Base-by-base conservation (phyloP, 2,888 invertebrate species). In the Drosophila prostipennis region DNA sequence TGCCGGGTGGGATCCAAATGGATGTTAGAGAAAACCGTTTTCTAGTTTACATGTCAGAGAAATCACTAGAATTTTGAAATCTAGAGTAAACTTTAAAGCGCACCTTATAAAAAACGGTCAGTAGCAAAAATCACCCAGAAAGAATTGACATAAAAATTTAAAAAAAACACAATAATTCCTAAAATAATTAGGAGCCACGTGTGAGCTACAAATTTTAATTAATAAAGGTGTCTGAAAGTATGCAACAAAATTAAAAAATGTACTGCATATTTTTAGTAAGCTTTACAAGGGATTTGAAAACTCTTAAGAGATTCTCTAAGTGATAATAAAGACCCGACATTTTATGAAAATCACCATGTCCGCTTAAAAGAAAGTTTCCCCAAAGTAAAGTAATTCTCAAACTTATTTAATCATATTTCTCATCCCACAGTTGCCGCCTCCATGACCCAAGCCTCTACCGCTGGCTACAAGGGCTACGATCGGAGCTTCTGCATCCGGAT, bases 401-500 rank as follows among this genome's bases (percentile, higher is more conserved):
- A 19, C 39, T 56, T 40, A 56, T 32, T 14, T 1, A 1, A 54
- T 19, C 8, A 23, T 8, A 1, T 37, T 26, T 19, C 16, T 14
- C 89, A 76, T 45, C 0, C 71, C 91, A 72, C 93, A 97, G 97
- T 97, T 77, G 96, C 97, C 58, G 94, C 97, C 76, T 94, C 96
- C 90, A 97, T 97, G 97, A 94, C 95, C 58, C 92, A 97, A 79
- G 94, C 94, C 53, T 94, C 95, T 13, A 94, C 94, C 67, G 93
- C 94, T 58, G 93, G 94, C 75, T 98, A 95, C 93, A 96, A 96
- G 90, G 98, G 98, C 40, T 95, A 96, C 93, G 98, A 98, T 89
- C 93, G 98, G 89, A 97, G 98, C 45, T 98, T 98, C 93, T 99
- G 98, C 92, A 94, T 99, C 52, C 94, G 99, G 78, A 99, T 99